Base-by-base conservation (phyloP, 2,888 invertebrate genomes). In the Drosophila sordidula region DNA sequence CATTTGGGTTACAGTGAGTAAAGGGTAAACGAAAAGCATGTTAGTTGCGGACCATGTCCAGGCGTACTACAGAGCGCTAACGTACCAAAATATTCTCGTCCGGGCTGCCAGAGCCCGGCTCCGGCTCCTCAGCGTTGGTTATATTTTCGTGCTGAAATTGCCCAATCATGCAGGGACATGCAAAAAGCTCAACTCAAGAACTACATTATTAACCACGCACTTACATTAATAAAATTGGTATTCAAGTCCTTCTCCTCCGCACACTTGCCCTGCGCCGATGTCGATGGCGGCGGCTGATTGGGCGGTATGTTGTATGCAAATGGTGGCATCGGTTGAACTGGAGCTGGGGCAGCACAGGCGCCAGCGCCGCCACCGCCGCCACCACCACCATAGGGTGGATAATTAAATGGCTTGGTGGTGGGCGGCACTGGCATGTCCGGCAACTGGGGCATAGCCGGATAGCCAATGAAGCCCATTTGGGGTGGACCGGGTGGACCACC, bases 381-480 rank as follows among this genome's bases (percentile, higher is more conserved):
- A 75, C 77, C 1, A 18, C 78, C 80, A 25, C 80, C 82, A 3
- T 95, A 90, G 4, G 89, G 87, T 39, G 92, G 96, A 92, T 96
- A 96, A 86, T 93, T 94, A 87, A 96, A 96, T 0, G 95, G 95
- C 69, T 93, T 93, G 62, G 87, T 93, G 39, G 92, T 93, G 16
- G 93, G 93, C 0, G 94, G 93, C n/a, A 92, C 85, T 1, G 93
- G 93, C 92, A 93, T 79, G 49, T 92, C 91, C 3, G 96, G 95
- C 83, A 96, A 91, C 9, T 94, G 90, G 1, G 96, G 96, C 63
- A 95, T 94, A 67, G 94, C 94, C 1, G 97, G 97, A 91, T 94
- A 97, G 0, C 96, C 97, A 75, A 96, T 95, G 90, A 97, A 97
- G 0, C 97, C 97, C 58, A 95, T 94, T 34, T 96, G 96, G 70